Base-by-base conservation (phyloP, 2,797 vertebrate species). In the Ataeniobius toweri region DNA sequence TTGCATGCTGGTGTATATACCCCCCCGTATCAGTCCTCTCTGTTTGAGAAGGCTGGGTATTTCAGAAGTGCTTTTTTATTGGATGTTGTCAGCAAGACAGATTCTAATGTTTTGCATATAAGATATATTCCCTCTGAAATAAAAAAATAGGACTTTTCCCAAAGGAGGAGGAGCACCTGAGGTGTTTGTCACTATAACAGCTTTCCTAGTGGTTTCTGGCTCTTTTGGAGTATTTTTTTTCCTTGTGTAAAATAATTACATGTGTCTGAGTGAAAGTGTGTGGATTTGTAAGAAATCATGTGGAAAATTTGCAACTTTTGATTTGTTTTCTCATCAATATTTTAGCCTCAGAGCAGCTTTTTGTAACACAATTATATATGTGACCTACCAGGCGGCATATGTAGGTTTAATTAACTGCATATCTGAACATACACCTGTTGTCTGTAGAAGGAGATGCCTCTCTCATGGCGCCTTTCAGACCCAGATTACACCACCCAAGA, bases 1-100 rank as follows among this genome's bases (percentile, higher is more conserved):
- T 93, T 95, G 95, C 95, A 95, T 96, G 95, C 93, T 93, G 87
- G 83, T 94, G 93, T 95, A 94, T 84, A 91, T 91, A 93, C 70
- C 13, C 22, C 28, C 22, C 81, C 20, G 72, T 85, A 86, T 88
- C 88, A 84, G 88, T 87, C 91, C 76, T 92, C 90, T 4, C 79
- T 48, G 78, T 86, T 88, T 73, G 61, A 89, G 82, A 79, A 85
- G 91, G 87, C 91, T 88, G 89, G 78, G 87, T 75, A 26, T 90
- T 91, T 88, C 86, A 84, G 86, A 92, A 93, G 85, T 63, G 78
- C 88, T 90, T 77, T 28, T 26, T 0, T 28, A 48, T 80, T 85
- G 86, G 85, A 90, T 85, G 86, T 92, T 74, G 88, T 93, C 89
- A 89, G 5, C 87, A 77, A 90, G 90, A 92, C 87, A 76, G 76